Evolutionary conservation across 2,113 vertebrate species (phyloP).

Genomic region (Salvator merianae): DNA sequence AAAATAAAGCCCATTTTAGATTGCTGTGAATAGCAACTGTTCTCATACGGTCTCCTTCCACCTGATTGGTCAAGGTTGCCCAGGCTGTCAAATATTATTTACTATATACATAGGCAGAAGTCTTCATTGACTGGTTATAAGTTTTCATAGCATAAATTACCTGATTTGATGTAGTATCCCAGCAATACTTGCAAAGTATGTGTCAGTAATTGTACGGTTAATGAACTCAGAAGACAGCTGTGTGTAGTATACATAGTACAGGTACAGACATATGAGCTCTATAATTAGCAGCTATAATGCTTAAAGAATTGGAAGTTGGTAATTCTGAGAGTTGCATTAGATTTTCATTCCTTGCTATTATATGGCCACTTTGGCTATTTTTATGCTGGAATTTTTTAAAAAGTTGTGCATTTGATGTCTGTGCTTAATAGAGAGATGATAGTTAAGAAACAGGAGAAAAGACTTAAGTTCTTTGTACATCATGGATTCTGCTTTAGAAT

Average conservation of each 20-base stretch:
- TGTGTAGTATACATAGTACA: background rate
- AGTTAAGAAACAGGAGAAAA: background rate
- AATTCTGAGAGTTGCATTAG: background rate
- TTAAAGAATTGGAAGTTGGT: background rate
- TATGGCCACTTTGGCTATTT: background rate
- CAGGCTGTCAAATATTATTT: background rate
- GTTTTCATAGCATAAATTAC: background rate
- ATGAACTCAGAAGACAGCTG: background rate
- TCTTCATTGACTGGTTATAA: background rate
- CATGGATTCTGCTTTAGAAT: background rate
- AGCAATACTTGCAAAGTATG: background rate
- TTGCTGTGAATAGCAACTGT: background rate
- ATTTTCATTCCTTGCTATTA: background rate
- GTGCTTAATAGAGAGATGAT: background rate
- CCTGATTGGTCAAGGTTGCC: background rate
- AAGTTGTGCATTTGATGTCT: background rate
- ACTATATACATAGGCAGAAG: no score
- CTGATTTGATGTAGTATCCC: background rate
- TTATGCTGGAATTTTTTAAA: background rate
- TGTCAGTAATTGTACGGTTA: background rate
- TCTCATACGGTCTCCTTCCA: no score
- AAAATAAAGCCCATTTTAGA: background rate
- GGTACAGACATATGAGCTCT: background rate
- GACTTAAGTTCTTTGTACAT: background rate
- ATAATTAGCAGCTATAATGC: background rate